Conservation (phyloP, 2,113 vertebrate genomes). For the Solea senegalensis region DNA sequence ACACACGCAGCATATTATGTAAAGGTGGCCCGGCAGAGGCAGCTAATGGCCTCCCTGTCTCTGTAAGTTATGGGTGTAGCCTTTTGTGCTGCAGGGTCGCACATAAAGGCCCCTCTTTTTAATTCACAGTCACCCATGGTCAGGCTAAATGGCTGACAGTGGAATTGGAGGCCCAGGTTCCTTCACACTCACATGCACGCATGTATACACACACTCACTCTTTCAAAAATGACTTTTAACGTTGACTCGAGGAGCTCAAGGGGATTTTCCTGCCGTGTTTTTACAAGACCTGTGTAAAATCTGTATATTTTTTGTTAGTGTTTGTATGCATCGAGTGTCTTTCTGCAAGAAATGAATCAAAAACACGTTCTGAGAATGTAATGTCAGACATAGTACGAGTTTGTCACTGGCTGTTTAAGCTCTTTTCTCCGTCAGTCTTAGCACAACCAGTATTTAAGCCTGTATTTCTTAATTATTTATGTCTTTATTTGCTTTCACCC, state of each 20-base stretch:
- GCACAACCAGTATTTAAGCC: slow-evolving; percentile 40
- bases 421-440: slow-evolving; percentile 41
- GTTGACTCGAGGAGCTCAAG: slow-evolving; percentile 48
- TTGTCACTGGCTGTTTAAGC: slow-evolving; percentile 35
- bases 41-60: slow-evolving; percentile 79
- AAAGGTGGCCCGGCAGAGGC: slow-evolving; percentile 75
- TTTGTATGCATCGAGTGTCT: slow-evolving; percentile 17
- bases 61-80: slow-evolving; percentile 83
- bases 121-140: slow-evolving; percentile 83
- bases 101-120: slow-evolving; percentile 83
- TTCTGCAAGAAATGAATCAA: slow-evolving; percentile 18
- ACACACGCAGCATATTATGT: slow-evolving; percentile 76
- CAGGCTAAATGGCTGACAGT: slow-evolving; percentile 81
- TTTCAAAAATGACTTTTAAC: slow-evolving; percentile 71
- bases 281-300: slow-evolving; percentile 47
- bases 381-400: slow-evolving; percentile 10
- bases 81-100: slow-evolving; percentile 81
- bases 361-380: slow-evolving; percentile 10
- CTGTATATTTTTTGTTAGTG: background rate
- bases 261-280: slow-evolving; percentile 38
- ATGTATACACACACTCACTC: slow-evolving; percentile 46
- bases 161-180: slow-evolving; percentile 75
- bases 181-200: slow-evolving; percentile 22
- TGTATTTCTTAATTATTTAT: slow-evolving; percentile 67
- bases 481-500: slow-evolving; percentile 51